phyloP scores from a whole-genome alignment of 2,113 vertebrate genomes.

The Passer domesticus region DNA sequence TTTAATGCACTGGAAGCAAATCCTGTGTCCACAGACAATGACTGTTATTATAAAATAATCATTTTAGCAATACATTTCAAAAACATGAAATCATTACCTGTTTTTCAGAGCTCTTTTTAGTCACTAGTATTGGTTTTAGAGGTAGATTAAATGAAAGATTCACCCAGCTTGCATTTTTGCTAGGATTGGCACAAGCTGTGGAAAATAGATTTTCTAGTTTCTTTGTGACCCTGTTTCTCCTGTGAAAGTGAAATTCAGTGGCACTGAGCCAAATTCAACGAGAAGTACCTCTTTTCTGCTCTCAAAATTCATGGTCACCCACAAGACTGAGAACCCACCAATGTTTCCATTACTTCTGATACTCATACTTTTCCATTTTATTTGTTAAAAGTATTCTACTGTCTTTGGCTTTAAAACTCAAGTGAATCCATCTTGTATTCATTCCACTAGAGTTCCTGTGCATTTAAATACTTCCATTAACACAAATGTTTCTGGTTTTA shows the following conservation, averaged over 20 bases:
- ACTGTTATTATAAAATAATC: background rate
- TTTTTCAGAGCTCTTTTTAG: background rate
- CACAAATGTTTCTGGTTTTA: background rate
- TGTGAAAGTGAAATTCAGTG: background rate
- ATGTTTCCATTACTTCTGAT: background rate
- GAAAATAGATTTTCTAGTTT: background rate
- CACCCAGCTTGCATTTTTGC: background rate
- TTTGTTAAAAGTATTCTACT: background rate
- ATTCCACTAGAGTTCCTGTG: background rate
- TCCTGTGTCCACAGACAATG: background rate
- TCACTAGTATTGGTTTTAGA: background rate
- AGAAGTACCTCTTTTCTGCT: background rate
- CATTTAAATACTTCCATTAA: background rate
- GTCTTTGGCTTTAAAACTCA: background rate
- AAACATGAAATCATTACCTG: background rate
- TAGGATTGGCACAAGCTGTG: background rate
- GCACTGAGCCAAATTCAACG: background rate
- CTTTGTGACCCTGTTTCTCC: background rate
- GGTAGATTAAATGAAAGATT: background rate
- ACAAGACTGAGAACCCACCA: background rate
- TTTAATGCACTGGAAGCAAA: background rate
- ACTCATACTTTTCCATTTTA: background rate
- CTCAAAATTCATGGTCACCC: background rate
- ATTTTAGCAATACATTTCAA: background rate
- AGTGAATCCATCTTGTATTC: background rate